Percentiles rank a stretch among this genome's conserved stretches.
Conservation (phyloP, 2,113 vertebrate genomes). For the Ariopsis seemanni region DNA sequence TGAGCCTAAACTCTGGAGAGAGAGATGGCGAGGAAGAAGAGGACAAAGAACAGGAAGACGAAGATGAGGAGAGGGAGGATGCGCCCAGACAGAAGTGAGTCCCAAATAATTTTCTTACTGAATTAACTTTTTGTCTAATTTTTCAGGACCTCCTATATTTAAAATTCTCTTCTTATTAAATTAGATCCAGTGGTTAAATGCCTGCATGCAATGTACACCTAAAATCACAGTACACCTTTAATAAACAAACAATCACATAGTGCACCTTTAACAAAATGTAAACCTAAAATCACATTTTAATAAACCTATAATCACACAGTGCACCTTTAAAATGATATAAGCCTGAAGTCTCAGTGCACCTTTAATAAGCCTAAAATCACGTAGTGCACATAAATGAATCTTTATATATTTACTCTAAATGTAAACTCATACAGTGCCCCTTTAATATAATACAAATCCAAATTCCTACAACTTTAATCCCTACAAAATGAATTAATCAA, state of each 20-base stretch:
- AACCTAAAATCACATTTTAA: background rate
- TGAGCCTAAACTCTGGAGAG: conserved; percentile 59
- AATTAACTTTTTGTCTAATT: background rate
- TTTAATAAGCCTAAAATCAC: background rate
- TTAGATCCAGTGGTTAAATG: no score
- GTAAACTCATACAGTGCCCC: background rate
- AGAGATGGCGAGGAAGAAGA: conserved; percentile 60
- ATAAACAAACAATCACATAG: background rate
- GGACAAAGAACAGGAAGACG: conserved; percentile 66
- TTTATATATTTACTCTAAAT: background rate
- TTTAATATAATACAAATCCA: background rate
- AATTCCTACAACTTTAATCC: background rate
- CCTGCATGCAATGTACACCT: background rate
- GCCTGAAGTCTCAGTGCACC: background rate
- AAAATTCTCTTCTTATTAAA: background rate
- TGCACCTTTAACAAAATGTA: background rate
- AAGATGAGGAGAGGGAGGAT: conserved; percentile 66
- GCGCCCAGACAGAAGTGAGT: conserved; percentile 79
- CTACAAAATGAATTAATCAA: background rate
- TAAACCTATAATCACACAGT: background rate
- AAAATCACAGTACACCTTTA: background rate
- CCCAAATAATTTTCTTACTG: background rate
- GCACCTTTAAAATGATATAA: background rate
- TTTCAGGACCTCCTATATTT: background rate
- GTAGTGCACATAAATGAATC: background rate